These are phyloP conservation scores for Anser cygnoides DNA, from an alignment of 2,113 vertebrate species.

Conservation along the genomic window DNA sequence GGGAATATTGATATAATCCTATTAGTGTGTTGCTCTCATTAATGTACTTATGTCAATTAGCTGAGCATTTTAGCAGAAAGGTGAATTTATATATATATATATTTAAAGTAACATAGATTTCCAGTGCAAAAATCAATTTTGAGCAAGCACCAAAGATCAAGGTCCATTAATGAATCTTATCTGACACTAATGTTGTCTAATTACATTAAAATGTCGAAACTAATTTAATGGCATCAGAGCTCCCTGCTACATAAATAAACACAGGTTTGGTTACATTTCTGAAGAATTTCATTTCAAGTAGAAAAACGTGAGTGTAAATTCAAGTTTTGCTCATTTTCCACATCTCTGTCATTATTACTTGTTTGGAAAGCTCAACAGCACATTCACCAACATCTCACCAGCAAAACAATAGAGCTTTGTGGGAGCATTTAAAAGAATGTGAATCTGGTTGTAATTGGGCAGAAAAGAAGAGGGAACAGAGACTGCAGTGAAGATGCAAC, in stretches of 20 bases:
- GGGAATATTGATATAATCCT: slow-evolving; percentile 73
- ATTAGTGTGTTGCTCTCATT: slow-evolving; percentile 66
- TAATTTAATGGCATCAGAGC: slow-evolving; percentile 66
- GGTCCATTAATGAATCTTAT: slow-evolving; percentile 68
- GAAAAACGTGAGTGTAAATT: not conserved
- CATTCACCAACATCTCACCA: not conserved
- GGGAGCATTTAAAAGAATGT: not conserved
- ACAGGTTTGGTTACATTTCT: slow-evolving; percentile 37
- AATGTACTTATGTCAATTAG: slow-evolving; percentile 76
- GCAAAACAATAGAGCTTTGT: not conserved
- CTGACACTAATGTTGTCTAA: slow-evolving; percentile 74
- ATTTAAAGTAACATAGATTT: slow-evolving; percentile 25
- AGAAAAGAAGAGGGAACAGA: not conserved
- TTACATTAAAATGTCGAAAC: slow-evolving; percentile 76
- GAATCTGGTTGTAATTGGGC: not conserved
- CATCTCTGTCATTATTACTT: not conserved
- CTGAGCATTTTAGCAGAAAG: slow-evolving; percentile 71
- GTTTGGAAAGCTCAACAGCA: not conserved
- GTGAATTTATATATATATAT: slow-evolving; percentile 50
- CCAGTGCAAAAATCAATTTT: slow-evolving; percentile 64
- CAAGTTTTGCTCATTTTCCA: not conserved
- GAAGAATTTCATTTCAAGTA: not conserved
- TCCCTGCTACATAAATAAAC: slow-evolving; percentile 40
- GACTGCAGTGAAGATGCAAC: fast-evolving
- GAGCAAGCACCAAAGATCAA: slow-evolving; percentile 64